Evolutionary conservation across 2,113 vertebrate genomes (phyloP), one percentile per base, ranked within the genome.

Genomic region (Clinocottus analis): DNA sequence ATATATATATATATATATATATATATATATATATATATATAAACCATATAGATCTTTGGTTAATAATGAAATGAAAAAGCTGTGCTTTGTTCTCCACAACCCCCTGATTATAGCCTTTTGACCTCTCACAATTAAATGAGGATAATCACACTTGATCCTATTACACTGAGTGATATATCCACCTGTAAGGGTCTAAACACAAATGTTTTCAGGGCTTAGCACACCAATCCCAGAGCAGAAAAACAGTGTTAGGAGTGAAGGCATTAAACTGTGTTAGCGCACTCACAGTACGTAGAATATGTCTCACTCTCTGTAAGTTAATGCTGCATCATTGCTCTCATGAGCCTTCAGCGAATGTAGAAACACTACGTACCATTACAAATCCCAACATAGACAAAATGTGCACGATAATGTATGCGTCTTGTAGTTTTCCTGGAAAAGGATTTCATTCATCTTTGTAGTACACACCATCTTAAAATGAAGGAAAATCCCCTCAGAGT

Each of bases 141-240:
- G 80, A 88, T 90, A 88, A 89, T 89, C 80, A 75, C 73, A 49
- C 75, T 77, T 84, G 41, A 89, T 90, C 81, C 77, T 66, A 75
- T 89, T 88, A 85, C 55, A 63, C 37, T 73, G 55, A 85, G 80
- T 76, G 66, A 91, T 86, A 85, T 64, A 84, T 85, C 70, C 72
- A 83, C 70, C 82, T 85, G 47, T 71, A 77, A 79, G 68, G 79
- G 39, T 80, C 31, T 79, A 78, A 84, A 76, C 70, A 77, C 64
- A 73, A 69, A 79, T 78, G 72, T 89, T 73, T 82, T 83, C 53
- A 77, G 13, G n/a, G 83, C 77, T 90, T 85, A 84, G 43, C 59
- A 43, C 75, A 62, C 60, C 58, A 19, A 64, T 56, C 39, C 67
- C 78, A 74, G 35, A 65, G 43, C 61, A 65, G 41, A 19, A 19